A percentile compares a stretch with the other conserved stretches of the same genome.
phyloP scores from a whole-genome alignment of 2,797 vertebrate genomes.

The Anguilla marmorata region DNA sequence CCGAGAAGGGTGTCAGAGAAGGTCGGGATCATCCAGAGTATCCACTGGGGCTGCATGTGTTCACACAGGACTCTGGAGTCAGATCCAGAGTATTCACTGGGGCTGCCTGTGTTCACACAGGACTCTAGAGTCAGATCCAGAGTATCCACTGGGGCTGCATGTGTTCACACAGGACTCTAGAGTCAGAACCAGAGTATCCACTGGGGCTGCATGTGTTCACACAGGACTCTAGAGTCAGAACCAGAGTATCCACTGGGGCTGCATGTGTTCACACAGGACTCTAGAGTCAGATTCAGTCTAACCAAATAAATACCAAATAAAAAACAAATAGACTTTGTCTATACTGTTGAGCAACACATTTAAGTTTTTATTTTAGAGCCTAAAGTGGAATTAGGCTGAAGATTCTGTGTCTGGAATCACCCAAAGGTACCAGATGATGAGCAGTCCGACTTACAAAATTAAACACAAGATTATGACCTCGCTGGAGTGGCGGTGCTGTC shows the following conservation, averaged over 20 bases:
- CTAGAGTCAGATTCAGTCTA: not conserved
- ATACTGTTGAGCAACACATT: not conserved
- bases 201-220: too few relatives aligned
- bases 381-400: not conserved
- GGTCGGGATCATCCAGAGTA: conserved; percentile 50
- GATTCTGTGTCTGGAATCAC: not conserved
- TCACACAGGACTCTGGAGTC: too few relatives aligned
- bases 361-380: not conserved
- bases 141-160: too few relatives aligned
- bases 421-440: conserved; percentile 57
- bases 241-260: too few relatives aligned
- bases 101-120: not conserved
- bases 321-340: not conserved
- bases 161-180: too few relatives aligned
- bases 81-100: not conserved
- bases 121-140: not conserved
- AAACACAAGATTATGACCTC: conserved; percentile 76
- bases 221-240: too few relatives aligned
- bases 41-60: not conserved
- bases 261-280: too few relatives aligned
- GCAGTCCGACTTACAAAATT: conserved; percentile 67
- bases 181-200: not conserved
- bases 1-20: conserved; percentile 64
- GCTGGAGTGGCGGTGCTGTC: conserved; percentile 76
- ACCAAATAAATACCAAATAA: not conserved